Evolutionary conservation across 2,113 vertebrate genomes (phyloP), one percentile per base, ranked within the genome.

Genomic region (Psammodynastes pulverulentus): DNA sequence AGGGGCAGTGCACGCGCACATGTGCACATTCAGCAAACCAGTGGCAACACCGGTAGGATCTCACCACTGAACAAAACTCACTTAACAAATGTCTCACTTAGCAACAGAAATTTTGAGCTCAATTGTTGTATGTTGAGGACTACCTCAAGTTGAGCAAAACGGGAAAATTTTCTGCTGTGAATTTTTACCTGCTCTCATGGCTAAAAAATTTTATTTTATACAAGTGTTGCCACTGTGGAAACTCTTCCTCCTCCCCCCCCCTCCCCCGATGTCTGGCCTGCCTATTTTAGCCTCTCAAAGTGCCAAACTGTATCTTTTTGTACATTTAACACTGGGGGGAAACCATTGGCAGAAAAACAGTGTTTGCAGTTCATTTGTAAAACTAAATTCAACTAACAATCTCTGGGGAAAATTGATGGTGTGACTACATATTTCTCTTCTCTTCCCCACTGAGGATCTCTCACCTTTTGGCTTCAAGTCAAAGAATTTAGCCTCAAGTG

Each of bases 401-500:
- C 24, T 87, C 43, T 9, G 45, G 8, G 45, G 23, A 15, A n/a
- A 48, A 85, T 51, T 58, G 84, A 21, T 51, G 90, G 72, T 45
- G 5, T 87, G 86, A 79, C 2, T 92, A 94, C 86, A 84, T 89
- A 21, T 88, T 95, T 92, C 93, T 94, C 29, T 86, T 86, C 88
- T 17, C 10, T 90, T 93, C 87, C 94, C 90, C 90, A 8, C 7
- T 0, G 0, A 48, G 90, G 89, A 96, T 48, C n/a, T 85, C 93
- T 95, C 93, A 90, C 90, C 72, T 88, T 29, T n/a, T 91, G 95
- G 95, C 93, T 0, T 0, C 8, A 0, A 0, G 87, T 94, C 96
- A 96, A 90, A 87, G 89, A 23, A 91, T 94, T 94, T 94, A 96
- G 95, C 95, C 95, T 95, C 94, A 93, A 86, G 88, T 91, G 93